These are phyloP conservation scores for Sapayoa aenigma DNA, from an alignment of 2,113 vertebrate genomes.

Conservation along the genomic window DNA sequence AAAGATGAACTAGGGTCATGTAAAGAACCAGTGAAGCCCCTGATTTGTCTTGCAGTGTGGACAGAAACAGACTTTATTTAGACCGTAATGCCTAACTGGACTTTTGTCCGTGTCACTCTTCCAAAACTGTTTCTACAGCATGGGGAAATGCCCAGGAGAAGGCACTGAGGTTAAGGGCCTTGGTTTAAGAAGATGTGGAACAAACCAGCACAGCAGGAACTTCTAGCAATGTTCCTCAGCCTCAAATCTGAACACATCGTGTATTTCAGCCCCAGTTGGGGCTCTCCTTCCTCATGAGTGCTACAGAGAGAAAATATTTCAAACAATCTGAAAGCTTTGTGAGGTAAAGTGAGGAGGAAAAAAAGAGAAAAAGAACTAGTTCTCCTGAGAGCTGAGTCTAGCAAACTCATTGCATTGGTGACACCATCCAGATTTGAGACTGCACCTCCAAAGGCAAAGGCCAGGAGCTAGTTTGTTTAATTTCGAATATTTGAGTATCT, in stretches of 20 bases:
- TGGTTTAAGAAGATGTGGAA: not conserved
- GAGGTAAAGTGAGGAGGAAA: not conserved
- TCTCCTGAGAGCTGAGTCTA: not conserved
- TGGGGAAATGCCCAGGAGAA: not conserved
- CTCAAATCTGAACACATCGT: not conserved
- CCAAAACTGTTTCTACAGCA: not conserved
- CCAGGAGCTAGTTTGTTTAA: slow-evolving; percentile 20
- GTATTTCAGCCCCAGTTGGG: not conserved
- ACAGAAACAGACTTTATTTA: not conserved
- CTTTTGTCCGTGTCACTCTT: not conserved
- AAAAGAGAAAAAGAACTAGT: not conserved
- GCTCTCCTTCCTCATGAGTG: not conserved
- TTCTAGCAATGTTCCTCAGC: not conserved
- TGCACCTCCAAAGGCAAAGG: not conserved
- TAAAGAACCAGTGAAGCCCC: not conserved
- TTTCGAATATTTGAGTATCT: slow-evolving; percentile 20
- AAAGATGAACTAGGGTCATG: not conserved
- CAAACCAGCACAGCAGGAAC: not conserved
- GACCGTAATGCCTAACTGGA: not conserved
- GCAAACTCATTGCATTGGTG: not conserved
- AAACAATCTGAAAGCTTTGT: not conserved
- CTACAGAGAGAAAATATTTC: not conserved
- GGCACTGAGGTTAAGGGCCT: not conserved
- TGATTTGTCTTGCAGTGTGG: not conserved
- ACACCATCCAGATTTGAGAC: not conserved